Base-by-base conservation (phyloP, 2,113 vertebrate genomes). In the Psilopsiagon aymara region DNA sequence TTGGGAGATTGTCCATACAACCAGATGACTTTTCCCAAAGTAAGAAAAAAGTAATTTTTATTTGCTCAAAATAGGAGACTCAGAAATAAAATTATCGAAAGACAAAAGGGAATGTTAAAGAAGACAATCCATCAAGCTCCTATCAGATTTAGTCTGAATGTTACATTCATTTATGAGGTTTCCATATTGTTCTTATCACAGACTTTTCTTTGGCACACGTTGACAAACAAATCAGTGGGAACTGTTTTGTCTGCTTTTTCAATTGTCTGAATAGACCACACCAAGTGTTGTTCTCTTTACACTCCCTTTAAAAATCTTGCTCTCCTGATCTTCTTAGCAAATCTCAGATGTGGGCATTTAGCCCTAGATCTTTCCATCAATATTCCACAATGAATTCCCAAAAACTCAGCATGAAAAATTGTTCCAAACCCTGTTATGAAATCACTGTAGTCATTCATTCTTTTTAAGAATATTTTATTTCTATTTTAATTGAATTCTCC, bases 1-100 rank as follows among this genome's bases (percentile, higher is more conserved):
- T 39, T 59, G 51, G 25, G 37, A 75, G 29, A 33, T 67, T 52
- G 39, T 9, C 41, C 20, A 9, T 39, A 29, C 13, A 74, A 78
- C 3, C 13, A 1, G 1, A 69, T n/a, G 17, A 28, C 2, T 2
- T 39, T 63, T 5, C 20, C 46, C 14, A 67, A 41, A 43, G 59
- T 5, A 77, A 49, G 7, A 62, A 70, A 63, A 73, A 60, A 43
- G 7, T 0, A 90, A 52, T 39, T 41, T 53, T 7, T 31, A 69
- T 64, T 31, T 17, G 7, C 6, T 85, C 9, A 70, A 11, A 59
- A 63, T 11, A 63, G 20, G 23, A 92, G 11, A 47, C n/a, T 15
- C 7, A 41, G 28, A 64, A 75, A 71, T 2, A 57, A 67, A 75
- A 49, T 31, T 0, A 31, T 17, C 19, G 16, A 55, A 64, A 41